Evolutionary conservation across 2,113 vertebrate species (phyloP).

Genomic region (Leptocoma aspasia): DNA sequence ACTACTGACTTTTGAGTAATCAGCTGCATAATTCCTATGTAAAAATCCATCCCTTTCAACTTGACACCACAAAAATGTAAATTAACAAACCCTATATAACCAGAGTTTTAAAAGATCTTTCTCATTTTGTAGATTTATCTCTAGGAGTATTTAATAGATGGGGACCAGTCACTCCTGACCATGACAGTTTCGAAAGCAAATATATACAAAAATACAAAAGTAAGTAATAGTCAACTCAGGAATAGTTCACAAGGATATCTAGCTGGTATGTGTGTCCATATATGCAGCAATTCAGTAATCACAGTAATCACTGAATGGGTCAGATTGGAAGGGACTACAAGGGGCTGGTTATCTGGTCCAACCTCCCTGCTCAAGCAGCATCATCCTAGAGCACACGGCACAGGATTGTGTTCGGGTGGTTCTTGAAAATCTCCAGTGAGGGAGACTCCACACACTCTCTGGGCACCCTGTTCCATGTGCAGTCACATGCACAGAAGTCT

Average conservation of each 20-base stretch:
- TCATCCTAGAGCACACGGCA: neutral
- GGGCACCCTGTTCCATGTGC: neutral
- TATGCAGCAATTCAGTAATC: neutral
- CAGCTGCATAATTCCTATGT: neutral
- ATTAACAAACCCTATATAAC: neutral
- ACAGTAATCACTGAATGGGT: neutral
- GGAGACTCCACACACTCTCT: neutral
- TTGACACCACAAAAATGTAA: neutral
- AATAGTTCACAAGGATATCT: neutral
- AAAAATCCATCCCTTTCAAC: neutral
- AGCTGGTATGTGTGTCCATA: too few relatives aligned
- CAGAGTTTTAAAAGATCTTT: neutral
- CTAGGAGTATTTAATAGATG: neutral
- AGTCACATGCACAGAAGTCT: neutral
- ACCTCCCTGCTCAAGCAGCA: neutral
- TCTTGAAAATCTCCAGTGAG: neutral
- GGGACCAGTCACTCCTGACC: neutral
- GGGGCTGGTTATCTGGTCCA: neutral
- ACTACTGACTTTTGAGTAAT: neutral
- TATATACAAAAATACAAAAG: neutral
- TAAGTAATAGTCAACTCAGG: neutral
- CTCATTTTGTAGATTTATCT: neutral
- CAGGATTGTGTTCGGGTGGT: accelerated
- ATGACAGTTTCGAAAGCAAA: neutral
- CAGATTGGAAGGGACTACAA: neutral